Percentiles rank a stretch among this genome's conserved stretches.
phyloP scores from a whole-genome alignment of 2,888 invertebrate species.

The Cetonia aurata region DNA sequence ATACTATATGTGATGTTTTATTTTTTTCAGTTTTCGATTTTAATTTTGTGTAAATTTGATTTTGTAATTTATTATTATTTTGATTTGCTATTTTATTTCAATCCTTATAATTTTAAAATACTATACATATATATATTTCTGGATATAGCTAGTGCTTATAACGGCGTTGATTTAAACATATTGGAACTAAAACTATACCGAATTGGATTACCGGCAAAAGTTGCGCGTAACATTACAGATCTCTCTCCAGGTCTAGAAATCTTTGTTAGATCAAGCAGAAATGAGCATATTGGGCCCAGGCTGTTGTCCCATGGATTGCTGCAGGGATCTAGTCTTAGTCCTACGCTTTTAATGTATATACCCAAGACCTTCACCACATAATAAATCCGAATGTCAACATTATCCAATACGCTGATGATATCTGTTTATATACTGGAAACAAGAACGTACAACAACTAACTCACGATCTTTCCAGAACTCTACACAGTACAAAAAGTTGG shows the following conservation, averaged over 20 bases:
- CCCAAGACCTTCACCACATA: neutral
- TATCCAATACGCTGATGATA: neutral
- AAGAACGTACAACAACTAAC: too few species aligned
- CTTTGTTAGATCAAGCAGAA: neutral
- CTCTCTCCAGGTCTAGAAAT: neutral
- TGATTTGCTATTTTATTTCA: too few species aligned
- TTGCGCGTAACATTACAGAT: neutral
- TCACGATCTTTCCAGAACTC: too few species aligned
- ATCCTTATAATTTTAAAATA: too few species aligned
- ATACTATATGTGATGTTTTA: too few species aligned
- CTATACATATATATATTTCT: too few species aligned
- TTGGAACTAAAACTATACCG: neutral
- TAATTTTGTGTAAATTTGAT: too few species aligned
- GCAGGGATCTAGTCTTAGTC: neutral
- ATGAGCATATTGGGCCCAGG: neutral
- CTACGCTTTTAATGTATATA: neutral
- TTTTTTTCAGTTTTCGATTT: too few species aligned
- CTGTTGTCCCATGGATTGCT: neutral
- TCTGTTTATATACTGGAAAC: too few species aligned
- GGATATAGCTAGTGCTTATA: neutral
- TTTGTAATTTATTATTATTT: too few species aligned
- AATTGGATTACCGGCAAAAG: neutral
- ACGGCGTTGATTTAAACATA: neutral
- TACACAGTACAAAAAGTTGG: too few species aligned
- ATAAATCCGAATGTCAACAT: neutral